phyloP scores from a whole-genome alignment of 2,113 vertebrate genomes.

The Leiothrix lutea region DNA sequence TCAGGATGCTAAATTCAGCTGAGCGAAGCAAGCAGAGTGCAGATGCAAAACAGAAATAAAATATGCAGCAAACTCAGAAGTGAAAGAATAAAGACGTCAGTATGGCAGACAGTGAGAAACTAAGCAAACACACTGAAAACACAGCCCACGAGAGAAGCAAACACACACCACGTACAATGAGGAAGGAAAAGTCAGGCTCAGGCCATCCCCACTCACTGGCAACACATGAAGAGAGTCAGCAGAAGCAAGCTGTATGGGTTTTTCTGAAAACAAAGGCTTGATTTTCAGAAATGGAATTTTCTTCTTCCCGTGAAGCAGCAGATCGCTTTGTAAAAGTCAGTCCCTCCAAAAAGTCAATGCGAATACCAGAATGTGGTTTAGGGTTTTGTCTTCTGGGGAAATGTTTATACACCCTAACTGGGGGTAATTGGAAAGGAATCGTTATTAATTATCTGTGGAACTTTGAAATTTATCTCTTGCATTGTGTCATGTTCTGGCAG shows the following conservation, averaged over 20 bases:
- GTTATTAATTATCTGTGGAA: background rate
- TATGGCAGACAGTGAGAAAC: conserved; percentile 39
- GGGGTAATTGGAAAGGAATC: background rate
- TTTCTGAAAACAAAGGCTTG: background rate
- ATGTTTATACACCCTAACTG: background rate
- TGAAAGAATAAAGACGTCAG: conserved; percentile 51
- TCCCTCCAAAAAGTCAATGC: background rate
- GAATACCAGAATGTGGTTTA: background rate
- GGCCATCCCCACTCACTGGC: background rate
- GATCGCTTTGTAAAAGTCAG: background rate
- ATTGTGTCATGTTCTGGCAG: background rate
- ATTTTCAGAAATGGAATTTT: conserved; percentile 20
- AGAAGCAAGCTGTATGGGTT: background rate
- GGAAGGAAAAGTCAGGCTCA: background rate
- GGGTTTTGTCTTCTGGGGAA: background rate
- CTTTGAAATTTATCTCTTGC: background rate
- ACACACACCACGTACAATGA: background rate
- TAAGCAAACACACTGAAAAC: conserved; percentile 49
- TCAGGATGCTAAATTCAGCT: conserved; percentile 42
- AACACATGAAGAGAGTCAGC: background rate
- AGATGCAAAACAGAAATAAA: conserved; percentile 51
- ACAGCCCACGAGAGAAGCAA: conserved; percentile 32
- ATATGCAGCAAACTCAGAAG: conserved; percentile 18
- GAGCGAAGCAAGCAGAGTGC: conserved; percentile 37
- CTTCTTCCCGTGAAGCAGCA: background rate